Conservation (phyloP, 53 echinoderm and acorn worm species). For the Stichopus horrens region DNA sequence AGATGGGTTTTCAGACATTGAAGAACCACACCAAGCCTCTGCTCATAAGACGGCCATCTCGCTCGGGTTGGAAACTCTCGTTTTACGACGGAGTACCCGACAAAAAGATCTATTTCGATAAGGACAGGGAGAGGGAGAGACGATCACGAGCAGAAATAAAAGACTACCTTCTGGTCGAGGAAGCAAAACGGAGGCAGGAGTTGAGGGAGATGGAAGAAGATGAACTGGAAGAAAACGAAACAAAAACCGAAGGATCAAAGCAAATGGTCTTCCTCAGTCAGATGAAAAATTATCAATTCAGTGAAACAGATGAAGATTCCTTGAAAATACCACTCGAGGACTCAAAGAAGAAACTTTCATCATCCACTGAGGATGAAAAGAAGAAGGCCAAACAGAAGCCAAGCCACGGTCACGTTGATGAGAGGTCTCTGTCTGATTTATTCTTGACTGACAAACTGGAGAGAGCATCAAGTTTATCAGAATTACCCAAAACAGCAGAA, state of each 20-base stretch:
- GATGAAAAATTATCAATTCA: constrained; percentile 22
- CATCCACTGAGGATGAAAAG: neutral
- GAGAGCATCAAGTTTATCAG: neutral
- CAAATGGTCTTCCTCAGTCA: neutral
- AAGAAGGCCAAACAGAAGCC: neutral
- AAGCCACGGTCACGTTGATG: neutral
- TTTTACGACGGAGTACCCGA: constrained; percentile 16
- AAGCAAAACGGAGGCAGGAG: neutral
- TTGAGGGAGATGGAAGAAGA: neutral
- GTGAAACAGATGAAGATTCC: constrained; percentile 10
- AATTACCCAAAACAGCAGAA: neutral
- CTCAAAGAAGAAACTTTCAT: neutral
- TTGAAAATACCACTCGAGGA: neutral
- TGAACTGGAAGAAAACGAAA: neutral
- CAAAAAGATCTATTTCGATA: constrained; percentile 21
- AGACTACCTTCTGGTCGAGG: constrained; percentile 4
- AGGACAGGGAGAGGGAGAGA: neutral
- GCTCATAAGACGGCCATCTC: neutral
- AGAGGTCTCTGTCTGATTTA: no score
- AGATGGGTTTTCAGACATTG: constrained; percentile 4
- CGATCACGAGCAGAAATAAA: neutral
- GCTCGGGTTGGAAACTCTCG: neutral
- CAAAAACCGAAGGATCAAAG: neutral
- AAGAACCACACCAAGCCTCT: neutral
- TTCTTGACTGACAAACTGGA: neutral